These are phyloP conservation scores for Taphrorychus bicolor DNA, from an alignment of 2,888 invertebrate genomes.

Conservation along the genomic window DNA sequence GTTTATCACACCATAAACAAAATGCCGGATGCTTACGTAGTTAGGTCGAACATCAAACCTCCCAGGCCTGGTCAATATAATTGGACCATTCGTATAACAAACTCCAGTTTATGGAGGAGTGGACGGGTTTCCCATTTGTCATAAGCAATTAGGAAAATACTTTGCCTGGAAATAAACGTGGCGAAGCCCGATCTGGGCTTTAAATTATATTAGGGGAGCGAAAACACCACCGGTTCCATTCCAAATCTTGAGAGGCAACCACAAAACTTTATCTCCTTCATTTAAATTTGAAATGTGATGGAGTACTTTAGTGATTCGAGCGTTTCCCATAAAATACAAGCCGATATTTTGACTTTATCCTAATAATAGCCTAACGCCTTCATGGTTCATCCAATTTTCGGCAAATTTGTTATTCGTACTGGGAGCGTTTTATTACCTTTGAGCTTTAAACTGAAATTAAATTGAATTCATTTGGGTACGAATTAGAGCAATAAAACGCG, in stretches of 20 bases:
- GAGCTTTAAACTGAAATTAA: conserved; percentile 26
- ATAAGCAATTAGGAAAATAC: conserved; percentile 49
- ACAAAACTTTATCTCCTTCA: conserved; percentile 52
- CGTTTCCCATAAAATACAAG: conserved; percentile 44
- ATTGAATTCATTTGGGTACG: conserved; percentile 20
- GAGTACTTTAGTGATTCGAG: conserved; percentile 40
- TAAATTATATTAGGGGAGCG: conserved; percentile 39
- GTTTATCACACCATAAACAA: conserved; percentile 61
- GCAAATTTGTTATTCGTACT: conserved; percentile 2
- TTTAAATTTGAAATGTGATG: conserved; percentile 53
- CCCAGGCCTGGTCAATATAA: conserved; percentile 50
- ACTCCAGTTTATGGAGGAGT: conserved; percentile 47
- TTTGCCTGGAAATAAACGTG: conserved; percentile 35
- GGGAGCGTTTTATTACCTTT: conserved; percentile 27
- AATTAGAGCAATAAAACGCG: not conserved
- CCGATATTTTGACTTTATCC: conserved; percentile 44
- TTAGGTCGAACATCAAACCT: conserved; percentile 46
- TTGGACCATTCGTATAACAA: conserved; percentile 48
- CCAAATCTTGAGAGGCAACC: conserved; percentile 43
- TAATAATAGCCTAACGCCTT: conserved; percentile 38
- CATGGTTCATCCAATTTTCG: conserved; percentile 28
- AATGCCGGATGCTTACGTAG: conserved; percentile 49
- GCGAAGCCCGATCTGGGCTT: conserved; percentile 31
- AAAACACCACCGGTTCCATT: conserved; percentile 29
- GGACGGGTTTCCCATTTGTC: conserved; percentile 47